A percentile compares a stretch with the other conserved stretches of the same genome.
Conservation (phyloP, 2,113 vertebrate genomes). For the Agelaius tricolor region DNA sequence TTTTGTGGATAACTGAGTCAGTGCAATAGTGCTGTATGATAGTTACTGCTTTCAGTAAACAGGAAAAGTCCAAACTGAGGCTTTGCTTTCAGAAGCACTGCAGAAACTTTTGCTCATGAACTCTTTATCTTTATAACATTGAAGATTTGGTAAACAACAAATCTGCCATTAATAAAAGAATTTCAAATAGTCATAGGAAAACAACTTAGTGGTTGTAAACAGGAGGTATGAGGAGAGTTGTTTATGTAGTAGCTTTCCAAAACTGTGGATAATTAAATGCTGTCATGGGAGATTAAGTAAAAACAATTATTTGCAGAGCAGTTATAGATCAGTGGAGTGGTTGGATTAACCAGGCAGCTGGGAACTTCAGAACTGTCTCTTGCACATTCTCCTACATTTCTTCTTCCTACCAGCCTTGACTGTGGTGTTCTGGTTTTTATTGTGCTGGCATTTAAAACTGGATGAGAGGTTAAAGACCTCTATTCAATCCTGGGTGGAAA, state of each 20-base stretch:
- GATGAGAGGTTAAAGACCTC: neutral
- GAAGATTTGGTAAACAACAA: neutral
- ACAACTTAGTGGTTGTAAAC: neutral
- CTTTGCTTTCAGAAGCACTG: neutral
- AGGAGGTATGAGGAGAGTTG: neutral
- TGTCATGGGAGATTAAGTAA: constrained; percentile 3
- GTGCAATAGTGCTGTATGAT: neutral
- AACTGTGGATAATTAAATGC: constrained; percentile 16
- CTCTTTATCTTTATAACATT: neutral
- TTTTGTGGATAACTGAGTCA: neutral
- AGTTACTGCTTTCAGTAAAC: neutral
- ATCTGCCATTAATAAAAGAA: neutral
- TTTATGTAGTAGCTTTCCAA: constrained; percentile 25
- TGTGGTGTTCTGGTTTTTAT: neutral
- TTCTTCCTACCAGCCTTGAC: neutral
- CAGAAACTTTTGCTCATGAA: neutral
- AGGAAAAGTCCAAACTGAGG: neutral
- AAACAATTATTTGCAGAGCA: constrained; percentile 24
- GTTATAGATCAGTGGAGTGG: neutral
- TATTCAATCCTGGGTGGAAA: neutral
- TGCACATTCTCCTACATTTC: neutral
- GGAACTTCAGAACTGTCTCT: neutral
- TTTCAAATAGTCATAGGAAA: neutral
- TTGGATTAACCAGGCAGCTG: neutral
- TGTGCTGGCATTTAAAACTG: neutral